Percentiles rank a stretch among this genome's conserved stretches.
phyloP scores from a whole-genome alignment of 1,140 invertebrate species.

The Hylaeus volcanicus region DNA sequence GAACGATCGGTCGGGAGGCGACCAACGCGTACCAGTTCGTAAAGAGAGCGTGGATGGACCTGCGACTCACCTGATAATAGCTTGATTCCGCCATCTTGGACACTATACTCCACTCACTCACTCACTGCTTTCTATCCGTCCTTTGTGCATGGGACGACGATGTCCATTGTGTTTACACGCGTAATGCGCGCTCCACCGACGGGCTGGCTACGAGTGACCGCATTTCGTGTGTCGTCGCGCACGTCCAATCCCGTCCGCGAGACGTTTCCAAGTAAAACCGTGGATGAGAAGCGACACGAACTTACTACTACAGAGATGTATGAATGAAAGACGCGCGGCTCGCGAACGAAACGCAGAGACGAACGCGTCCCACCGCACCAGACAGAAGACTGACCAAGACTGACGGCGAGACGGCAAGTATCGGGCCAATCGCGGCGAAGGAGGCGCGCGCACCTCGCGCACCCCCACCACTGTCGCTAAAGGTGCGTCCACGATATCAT shows the following conservation, averaged over 20 bases:
- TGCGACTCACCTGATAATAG: conserved; percentile 83
- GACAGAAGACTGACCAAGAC: conserved; percentile 65
- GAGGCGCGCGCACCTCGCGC: conserved; percentile 37
- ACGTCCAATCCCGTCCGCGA: background rate
- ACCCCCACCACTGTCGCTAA: conserved; percentile 4
- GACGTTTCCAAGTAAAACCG: conserved; percentile 10
- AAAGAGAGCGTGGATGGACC: conserved; percentile 64
- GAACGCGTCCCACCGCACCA: conserved; percentile 67
- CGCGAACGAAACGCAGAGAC: conserved; percentile 58
- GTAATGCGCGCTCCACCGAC: conserved; percentile 45
- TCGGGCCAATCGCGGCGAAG: conserved; percentile 58
- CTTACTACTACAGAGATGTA: conserved; percentile 43
- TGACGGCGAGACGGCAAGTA: conserved; percentile 27
- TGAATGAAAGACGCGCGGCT: conserved; percentile 66
- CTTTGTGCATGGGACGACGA: conserved; percentile 69
- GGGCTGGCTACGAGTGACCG: conserved; percentile 32
- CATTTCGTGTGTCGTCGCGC: conserved; percentile 43
- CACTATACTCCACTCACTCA: conserved; percentile 67
- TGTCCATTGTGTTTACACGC: conserved; percentile 68
- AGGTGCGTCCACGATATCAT: conserved; percentile 19
- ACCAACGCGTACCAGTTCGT: conserved; percentile 52
- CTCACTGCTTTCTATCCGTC: conserved; percentile 76
- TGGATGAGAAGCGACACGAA: conserved; percentile 9
- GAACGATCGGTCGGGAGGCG: conserved; percentile 30
- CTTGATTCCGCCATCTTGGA: conserved; percentile 83